Evolutionary conservation across 2,113 vertebrate genomes (phyloP), one percentile per base, ranked within the genome.

Genomic region (Zeus faber): DNA sequence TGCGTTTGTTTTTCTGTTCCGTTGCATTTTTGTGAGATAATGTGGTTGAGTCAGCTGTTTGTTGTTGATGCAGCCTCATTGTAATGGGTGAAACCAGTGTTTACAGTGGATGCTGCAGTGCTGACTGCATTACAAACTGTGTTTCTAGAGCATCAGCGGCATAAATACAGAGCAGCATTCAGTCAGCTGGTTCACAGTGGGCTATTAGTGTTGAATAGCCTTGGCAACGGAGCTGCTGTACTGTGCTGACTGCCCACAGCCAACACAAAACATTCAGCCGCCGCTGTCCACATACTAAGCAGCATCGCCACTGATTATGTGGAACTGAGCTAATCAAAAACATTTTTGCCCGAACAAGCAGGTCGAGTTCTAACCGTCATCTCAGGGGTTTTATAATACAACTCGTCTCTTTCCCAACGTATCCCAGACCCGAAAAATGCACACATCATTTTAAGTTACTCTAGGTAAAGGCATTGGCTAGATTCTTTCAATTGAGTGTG

Each of bases 81-180:
- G 50, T 65, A 44, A 65, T 24, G 57, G 27, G 8, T 37, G 43
- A 58, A 73, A 54, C 25, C 44, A 51, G 51, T 70, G 62, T 79
- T 75, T 77, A 66, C 75, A 18, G 41, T 49, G 33, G 5, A 49
- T 3, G 58, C 41, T 50, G 51, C 72, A 77, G 46, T 79, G 79
- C 77, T 82, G 81, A 84, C 33, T 4, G 33, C 60, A 65, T 65
- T 11, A 66, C 66, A 81, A 77, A 71, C 0, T 10, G 45, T 45
- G 54, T 66, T 84, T 84, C 77, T 67, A 82, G 79, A 76, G 69
- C 57, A 37, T 22, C 53, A 5, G 58, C 5, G 25, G 50, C 62
- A 66, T 60, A 74, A 78, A 65, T 63, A 79, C 72, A 58, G 65
- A 67, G 67, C 67, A 75, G 74, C 81, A 77, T 80, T 84, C 67